These are phyloP conservation scores for Polymixis flavicincta DNA, from an alignment of 2,888 invertebrate species.

Conservation along the genomic window DNA sequence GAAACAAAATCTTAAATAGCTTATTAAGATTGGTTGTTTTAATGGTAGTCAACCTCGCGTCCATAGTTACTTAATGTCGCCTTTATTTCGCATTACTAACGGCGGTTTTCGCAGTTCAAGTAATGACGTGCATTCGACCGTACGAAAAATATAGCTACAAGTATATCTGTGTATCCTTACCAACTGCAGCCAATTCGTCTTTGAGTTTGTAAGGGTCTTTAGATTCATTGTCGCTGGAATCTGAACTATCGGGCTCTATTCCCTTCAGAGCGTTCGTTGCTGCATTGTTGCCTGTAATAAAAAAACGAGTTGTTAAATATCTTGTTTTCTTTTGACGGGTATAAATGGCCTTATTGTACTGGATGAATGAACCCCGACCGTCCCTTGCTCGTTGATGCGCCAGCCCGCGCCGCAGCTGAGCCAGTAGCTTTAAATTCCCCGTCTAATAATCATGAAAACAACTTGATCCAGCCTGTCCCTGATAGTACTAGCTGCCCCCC, in stretches of 20 bases:
- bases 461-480: too few species aligned
- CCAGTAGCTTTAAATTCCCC: too few species aligned
- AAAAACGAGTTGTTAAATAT: neutral
- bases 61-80: neutral
- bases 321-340: neutral
- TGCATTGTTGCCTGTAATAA: conserved; percentile 83
- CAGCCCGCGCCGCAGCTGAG: too few species aligned
- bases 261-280: conserved; percentile 92
- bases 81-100: neutral
- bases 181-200: conserved; percentile 92
- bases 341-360: neutral
- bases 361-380: neutral
- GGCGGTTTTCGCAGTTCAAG: neutral
- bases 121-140: neutral
- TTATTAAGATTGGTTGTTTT: neutral
- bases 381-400: too few species aligned
- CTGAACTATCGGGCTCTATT: conserved; percentile 91
- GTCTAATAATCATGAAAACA: too few species aligned
- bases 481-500: too few species aligned
- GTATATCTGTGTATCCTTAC: conserved; percentile 81
- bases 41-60: neutral
- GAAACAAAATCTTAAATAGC: neutral
- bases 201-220: conserved; percentile 90
- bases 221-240: conserved; percentile 95
- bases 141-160: neutral